Evolutionary conservation across 2,888 invertebrate species (phyloP), one percentile per base, ranked within the genome.

Genomic region (Pedicia rivosa): DNA sequence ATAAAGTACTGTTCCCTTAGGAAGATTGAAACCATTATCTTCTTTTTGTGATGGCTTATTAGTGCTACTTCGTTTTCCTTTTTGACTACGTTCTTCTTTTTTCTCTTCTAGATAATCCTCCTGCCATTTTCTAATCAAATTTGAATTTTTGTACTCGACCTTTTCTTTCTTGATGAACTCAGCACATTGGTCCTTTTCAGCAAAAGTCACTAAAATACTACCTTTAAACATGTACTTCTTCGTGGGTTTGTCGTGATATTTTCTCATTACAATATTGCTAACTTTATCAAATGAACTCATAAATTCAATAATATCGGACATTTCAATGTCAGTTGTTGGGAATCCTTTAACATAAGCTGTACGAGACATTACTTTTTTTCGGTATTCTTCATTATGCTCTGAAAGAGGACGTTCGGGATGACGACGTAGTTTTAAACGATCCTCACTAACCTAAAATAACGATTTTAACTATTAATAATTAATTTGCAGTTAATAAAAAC

Each of bases 291-390:
- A 72, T 10, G 70, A 59, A 42, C 70, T 71, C 50, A 90, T 78
- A 57, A 74, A 90, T 37, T 68, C 70, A 35, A 86, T 66, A 5
- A 91, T 57, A 5, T 75, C 71, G 46, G 84, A 79, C 20, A 90
- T 64, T 6, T 69, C 65, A 0, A 63, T 57, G 43, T 71, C 75
- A 6, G 16, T 17, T 50, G 74, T 69, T 0, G 81, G 75, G 50
- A 88, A 88, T 5, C 86, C 86, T 67, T 94, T 94, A 34, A 78
- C 77, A 53, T 95, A 97, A 12, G 86, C 70, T 2, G 90, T 84
- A 38, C 86, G 70, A 3, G 66, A 64, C 48, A 71, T 67, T 3
- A 91, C 63, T 43, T 81, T 80, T 50, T 84, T 82, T 47, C 79
- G 75, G 19, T 81, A 72, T 43, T 87, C 84, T 44, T 86, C 82